These are phyloP conservation scores for Carabus problematicus DNA, from an alignment of 2,888 invertebrate species.

Conservation along the genomic window DNA sequence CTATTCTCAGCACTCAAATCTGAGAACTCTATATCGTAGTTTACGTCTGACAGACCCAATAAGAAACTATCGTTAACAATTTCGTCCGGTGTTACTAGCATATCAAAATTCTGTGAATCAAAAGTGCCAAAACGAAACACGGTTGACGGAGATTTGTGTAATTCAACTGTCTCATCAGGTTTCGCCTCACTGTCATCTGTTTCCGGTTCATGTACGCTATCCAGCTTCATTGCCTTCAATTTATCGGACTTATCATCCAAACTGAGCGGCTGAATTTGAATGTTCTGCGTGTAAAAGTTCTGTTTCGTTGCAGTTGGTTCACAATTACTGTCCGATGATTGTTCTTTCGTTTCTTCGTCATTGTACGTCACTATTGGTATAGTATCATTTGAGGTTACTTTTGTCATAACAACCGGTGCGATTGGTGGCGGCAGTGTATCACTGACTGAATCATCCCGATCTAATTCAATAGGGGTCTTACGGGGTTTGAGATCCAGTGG, in stretches of 20 bases:
- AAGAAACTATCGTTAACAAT: conserved; percentile 61
- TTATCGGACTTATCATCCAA: conserved; percentile 50
- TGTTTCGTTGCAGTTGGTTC: conserved; percentile 42
- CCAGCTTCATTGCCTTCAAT: conserved; percentile 50
- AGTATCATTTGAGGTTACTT: conserved; percentile 29
- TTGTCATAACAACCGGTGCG: conserved; percentile 45
- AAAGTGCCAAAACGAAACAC: conserved; percentile 64
- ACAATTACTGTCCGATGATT: conserved; percentile 35
- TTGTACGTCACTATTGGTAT: conserved; percentile 25
- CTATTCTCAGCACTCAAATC: conserved; percentile 78
- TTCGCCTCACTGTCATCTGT: conserved; percentile 53
- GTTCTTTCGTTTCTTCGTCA: conserved; percentile 40
- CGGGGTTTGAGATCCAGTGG: conserved; percentile 74
- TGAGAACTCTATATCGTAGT: conserved; percentile 79
- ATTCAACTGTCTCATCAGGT: conserved; percentile 61
- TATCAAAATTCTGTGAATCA: conserved; percentile 67
- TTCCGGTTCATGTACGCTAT: conserved; percentile 43
- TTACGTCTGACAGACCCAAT: conserved; percentile 72
- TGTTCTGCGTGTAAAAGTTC: conserved; percentile 54
- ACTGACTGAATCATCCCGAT: conserved; percentile 50
- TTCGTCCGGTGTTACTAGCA: conserved; percentile 68
- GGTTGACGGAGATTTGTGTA: conserved; percentile 65
- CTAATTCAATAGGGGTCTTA: conserved; percentile 69
- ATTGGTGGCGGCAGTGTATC: conserved; percentile 49
- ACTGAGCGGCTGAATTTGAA: conserved; percentile 50